phyloP scores from a whole-genome alignment of 2,797 vertebrate genomes.

The Chaetodon trifasciatus region DNA sequence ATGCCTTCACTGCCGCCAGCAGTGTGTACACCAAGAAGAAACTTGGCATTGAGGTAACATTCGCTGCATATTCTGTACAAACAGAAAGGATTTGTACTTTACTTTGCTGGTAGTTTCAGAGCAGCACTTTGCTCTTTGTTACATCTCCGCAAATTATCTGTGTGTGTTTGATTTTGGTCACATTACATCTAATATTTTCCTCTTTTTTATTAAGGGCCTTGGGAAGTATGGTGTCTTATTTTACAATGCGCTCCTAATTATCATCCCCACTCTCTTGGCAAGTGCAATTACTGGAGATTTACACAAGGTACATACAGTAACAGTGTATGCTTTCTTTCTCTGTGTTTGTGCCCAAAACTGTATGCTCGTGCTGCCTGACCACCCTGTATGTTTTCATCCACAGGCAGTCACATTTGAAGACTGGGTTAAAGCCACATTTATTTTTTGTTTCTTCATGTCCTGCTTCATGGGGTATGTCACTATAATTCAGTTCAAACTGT shows the following conservation, averaged over 20 bases:
- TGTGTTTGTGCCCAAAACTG: not conserved
- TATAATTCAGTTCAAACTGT: not conserved
- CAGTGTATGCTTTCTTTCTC: not conserved
- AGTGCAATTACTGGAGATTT: slow-evolving; percentile 91
- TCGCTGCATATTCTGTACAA: not conserved
- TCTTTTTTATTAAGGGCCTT: slow-evolving; percentile 83
- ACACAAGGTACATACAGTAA: slow-evolving; percentile 80
- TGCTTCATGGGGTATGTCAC: slow-evolving; percentile 93
- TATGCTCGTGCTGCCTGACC: not conserved
- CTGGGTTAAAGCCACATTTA: slow-evolving; percentile 88
- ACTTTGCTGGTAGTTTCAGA: not conserved
- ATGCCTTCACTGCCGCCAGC: slow-evolving; percentile 92
- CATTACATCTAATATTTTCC: not conserved
- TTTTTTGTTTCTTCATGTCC: slow-evolving; percentile 91
- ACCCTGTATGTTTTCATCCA: slow-evolving; percentile 30
- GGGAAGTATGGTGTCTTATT: slow-evolving; percentile 94
- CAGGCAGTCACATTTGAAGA: slow-evolving; percentile 89
- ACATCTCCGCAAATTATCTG: not conserved
- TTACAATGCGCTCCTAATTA: slow-evolving; percentile 93
- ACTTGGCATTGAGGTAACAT: slow-evolving; percentile 87
- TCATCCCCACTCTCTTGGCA: slow-evolving; percentile 88
- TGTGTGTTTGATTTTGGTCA: not conserved
- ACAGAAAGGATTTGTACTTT: not conserved
- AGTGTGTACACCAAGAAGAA: slow-evolving; percentile 95
- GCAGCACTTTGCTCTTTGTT: not conserved